Conservation (phyloP, 2,888 invertebrate species). For the Scaptomyza flava region DNA sequence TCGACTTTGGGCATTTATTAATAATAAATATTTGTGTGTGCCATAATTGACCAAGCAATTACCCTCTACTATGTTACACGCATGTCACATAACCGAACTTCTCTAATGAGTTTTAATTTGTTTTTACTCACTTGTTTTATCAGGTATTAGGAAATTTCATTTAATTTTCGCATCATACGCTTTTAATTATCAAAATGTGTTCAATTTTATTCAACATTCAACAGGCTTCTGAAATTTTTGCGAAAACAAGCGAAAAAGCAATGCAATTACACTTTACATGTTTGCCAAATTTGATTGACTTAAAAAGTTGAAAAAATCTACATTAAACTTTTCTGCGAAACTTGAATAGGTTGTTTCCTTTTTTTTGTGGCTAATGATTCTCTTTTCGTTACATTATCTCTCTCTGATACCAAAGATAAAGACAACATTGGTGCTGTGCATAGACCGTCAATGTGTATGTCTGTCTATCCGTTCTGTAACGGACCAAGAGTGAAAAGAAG, state of each 20-base stretch:
- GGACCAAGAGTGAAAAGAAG: no score
- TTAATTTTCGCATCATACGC: not conserved
- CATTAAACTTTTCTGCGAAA: no score
- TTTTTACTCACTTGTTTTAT: constrained; percentile 4
- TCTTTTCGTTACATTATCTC: no score
- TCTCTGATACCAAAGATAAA: no score
- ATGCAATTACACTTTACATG: not conserved
- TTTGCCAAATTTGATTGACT: no score
- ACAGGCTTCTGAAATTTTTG: not conserved
- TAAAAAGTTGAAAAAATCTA: no score
- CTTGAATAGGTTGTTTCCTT: no score
- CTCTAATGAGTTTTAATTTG: not conserved
- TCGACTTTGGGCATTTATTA: constrained; percentile 60
- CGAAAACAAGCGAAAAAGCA: no score
- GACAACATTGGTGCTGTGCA: no score
- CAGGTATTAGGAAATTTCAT: not conserved
- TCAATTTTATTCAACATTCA: not conserved
- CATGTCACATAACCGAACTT: not conserved
- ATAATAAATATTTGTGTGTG: constrained; percentile 45
- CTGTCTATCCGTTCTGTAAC: no score
- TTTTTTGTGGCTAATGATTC: no score
- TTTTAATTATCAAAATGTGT: constrained; percentile 8
- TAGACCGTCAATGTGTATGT: no score
- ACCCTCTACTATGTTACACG: not conserved
- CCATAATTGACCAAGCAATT: constrained; percentile 53